Evolutionary conservation across 64 coral and sea anemone genomes (phyloP).

Genomic region (Anthopleura sola): DNA sequence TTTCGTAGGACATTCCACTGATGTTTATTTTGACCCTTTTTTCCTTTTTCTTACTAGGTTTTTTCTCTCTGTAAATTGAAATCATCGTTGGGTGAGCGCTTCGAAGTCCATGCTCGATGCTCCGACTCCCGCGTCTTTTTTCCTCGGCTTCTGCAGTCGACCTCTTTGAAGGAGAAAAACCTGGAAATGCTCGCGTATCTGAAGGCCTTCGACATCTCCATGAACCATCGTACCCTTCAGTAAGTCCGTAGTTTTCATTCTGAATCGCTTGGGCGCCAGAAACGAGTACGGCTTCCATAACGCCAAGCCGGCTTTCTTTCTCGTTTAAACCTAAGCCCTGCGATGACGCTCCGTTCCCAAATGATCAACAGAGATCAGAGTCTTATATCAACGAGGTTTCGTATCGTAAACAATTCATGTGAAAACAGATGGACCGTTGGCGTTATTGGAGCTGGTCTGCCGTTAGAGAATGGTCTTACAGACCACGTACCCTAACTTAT

Average conservation of each 20-base stretch:
- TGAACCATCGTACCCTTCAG: slow-evolving; percentile 31
- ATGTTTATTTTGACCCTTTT: slow-evolving; percentile 59
- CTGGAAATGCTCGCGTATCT: slow-evolving; percentile 9
- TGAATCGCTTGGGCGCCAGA: slow-evolving; percentile 57
- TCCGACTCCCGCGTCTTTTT: slow-evolving; percentile 3
- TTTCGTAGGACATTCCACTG: slow-evolving; percentile 66
- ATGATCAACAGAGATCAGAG: neutral
- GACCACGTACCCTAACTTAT: neutral
- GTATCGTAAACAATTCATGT: slow-evolving; percentile 4
- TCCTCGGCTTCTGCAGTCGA: slow-evolving; percentile 18
- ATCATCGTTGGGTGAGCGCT: slow-evolving; percentile 50
- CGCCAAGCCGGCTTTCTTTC: neutral
- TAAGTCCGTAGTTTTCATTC: slow-evolving; percentile 31
- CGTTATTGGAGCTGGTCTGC: neutral
- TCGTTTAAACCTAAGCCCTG: neutral
- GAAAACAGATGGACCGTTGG: neutral
- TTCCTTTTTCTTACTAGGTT: slow-evolving; percentile 43
- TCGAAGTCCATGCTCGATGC: slow-evolving; percentile 40
- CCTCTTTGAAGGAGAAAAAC: slow-evolving; percentile 11
- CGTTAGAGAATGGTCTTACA: neutral
- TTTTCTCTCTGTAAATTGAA: slow-evolving; percentile 24
- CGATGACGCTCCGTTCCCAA: neutral
- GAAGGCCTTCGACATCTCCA: slow-evolving; percentile 46
- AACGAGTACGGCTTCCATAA: slow-evolving; percentile 54
- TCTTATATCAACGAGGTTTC: neutral